Conservation (phyloP, 2,797 vertebrate species). For the Muraenolepis orangiensis region DNA sequence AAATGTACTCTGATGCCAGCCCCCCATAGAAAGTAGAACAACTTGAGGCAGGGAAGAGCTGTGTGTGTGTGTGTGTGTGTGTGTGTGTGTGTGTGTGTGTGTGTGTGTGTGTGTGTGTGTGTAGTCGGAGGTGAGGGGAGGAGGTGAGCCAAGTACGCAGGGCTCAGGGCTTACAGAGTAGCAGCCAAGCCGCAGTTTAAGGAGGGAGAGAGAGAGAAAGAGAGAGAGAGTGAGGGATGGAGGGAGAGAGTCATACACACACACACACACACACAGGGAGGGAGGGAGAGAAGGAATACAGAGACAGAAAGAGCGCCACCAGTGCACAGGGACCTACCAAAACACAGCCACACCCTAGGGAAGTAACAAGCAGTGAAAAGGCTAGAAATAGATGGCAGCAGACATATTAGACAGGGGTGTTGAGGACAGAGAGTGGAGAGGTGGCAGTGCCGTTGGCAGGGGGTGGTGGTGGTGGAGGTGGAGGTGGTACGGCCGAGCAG, state of each 20-base stretch:
- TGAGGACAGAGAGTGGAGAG: too few relatives aligned
- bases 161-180: constrained; percentile 80
- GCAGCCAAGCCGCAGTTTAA: constrained; percentile 81
- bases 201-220: constrained; percentile 41
- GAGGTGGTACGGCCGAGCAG: too few relatives aligned
- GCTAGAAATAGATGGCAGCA: too few relatives aligned
- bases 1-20: constrained; percentile 50
- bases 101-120: too few relatives aligned
- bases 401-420: too few relatives aligned
- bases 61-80: constrained; percentile 56
- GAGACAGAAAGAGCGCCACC: constrained; percentile 6
- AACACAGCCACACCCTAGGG: constrained; percentile 6
- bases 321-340: constrained; percentile 18
- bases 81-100: too few relatives aligned
- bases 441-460: too few relatives aligned
- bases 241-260: constrained; percentile 20
- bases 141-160: constrained; percentile 67
- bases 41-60: constrained; percentile 45
- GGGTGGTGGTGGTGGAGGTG: too few relatives aligned
- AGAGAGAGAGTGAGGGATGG: constrained; percentile 31
- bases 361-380: background rate
- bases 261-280: constrained; percentile 14
- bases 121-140: constrained; percentile 45
- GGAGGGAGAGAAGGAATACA: constrained; percentile 24
- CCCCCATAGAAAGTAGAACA: constrained; percentile 37